Conservation (phyloP, 2,113 vertebrate genomes). For the Urocolius indicus region DNA sequence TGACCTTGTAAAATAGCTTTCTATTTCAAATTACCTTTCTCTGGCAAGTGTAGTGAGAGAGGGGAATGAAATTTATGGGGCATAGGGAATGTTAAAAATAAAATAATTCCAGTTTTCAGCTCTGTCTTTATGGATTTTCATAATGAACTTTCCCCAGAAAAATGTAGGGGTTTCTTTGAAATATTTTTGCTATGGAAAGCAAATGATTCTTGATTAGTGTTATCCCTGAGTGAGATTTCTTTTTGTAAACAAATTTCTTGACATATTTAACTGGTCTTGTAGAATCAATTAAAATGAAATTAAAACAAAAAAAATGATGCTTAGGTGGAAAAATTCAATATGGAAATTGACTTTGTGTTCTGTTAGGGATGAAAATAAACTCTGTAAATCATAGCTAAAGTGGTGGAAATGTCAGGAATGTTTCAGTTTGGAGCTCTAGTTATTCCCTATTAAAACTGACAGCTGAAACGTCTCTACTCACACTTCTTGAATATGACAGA, state of each 20-base stretch:
- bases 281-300: background rate
- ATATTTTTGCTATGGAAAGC: background rate
- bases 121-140: background rate
- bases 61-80: background rate
- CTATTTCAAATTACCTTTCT: background rate
- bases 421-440: background rate
- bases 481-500: background rate
- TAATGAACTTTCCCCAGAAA: background rate
- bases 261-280: background rate
- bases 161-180: background rate
- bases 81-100: background rate
- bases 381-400: background rate
- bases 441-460: background rate
- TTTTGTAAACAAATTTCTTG: background rate
- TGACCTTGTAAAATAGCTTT: background rate
- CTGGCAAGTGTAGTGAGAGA: background rate
- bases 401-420: background rate
- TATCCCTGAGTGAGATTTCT: background rate
- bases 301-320: background rate
- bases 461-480: background rate
- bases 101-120: background rate
- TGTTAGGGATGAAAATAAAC: background rate
- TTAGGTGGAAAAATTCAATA: background rate
- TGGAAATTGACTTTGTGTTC: background rate
- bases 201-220: background rate